Evolutionary conservation across 35 echinoderm and acorn worm species (phyloP).

Genomic region (Lytechinus pictus): DNA sequence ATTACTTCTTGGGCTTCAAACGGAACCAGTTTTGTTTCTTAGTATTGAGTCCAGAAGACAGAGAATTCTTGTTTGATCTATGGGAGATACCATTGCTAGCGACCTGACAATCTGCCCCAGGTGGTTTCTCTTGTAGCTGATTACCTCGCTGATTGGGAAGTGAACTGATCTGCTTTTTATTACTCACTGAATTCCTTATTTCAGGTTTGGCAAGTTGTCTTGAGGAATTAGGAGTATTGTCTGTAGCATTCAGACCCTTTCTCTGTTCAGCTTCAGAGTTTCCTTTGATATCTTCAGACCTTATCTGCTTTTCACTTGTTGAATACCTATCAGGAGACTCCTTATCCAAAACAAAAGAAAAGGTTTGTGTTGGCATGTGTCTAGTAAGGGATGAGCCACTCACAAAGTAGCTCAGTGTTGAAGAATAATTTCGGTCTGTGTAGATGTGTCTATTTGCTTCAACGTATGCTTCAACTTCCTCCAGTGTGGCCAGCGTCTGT

Average conservation of each 20-base stretch:
- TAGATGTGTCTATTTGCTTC: neutral
- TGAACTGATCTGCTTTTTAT: neutral
- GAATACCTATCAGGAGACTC: neutral
- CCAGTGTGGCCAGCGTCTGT: neutral
- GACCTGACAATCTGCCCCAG: neutral
- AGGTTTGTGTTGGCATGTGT: conserved; percentile 20
- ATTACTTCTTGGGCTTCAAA: conserved; percentile 2
- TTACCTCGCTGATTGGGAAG: neutral
- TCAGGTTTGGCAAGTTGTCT: neutral
- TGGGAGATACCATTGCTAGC: neutral
- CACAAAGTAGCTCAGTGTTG: neutral
- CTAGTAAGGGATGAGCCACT: neutral
- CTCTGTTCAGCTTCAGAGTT: neutral
- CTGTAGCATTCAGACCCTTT: neutral
- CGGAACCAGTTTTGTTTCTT: neutral
- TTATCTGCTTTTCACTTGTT: neutral
- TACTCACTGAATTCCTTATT: neutral
- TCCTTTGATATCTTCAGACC: neutral
- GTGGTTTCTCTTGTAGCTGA: neutral
- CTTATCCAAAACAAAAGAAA: neutral
- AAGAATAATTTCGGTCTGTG: neutral
- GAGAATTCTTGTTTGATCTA: neutral
- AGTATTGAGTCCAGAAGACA: neutral
- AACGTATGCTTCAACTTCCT: conserved; percentile 24
- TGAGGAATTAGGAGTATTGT: neutral